Evolutionary conservation across 2,888 invertebrate species (phyloP).

Genomic region (Drosophila ezoana): DNA sequence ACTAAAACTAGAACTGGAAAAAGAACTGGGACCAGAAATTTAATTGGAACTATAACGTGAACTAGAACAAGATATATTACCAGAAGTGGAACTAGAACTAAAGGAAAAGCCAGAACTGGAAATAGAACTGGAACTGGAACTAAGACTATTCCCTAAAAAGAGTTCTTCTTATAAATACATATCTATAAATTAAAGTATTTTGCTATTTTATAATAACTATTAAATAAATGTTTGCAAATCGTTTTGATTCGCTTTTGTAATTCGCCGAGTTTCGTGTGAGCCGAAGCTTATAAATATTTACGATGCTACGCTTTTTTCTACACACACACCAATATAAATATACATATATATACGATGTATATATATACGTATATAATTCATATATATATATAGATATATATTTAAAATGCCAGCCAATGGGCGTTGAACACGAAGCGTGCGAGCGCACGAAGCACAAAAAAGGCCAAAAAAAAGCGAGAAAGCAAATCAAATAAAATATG

Average conservation of each 20-base stretch:
- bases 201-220: neutral
- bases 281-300: slow-evolving; percentile 58
- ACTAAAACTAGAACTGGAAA: no score
- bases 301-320: slow-evolving; percentile 67
- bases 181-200: no score
- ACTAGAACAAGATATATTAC: no score
- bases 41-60: no score
- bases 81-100: no score
- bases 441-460: slow-evolving; percentile 57
- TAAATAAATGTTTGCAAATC: slow-evolving; percentile 11
- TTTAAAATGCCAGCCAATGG: slow-evolving; percentile 69
- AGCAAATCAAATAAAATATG: slow-evolving; percentile 77
- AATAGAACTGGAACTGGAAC: no score
- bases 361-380: slow-evolving; percentile 33
- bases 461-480: slow-evolving; percentile 66
- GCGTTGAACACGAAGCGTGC: slow-evolving; percentile 70
- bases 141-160: no score
- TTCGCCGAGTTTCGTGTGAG: slow-evolving; percentile 24
- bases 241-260: slow-evolving; percentile 22
- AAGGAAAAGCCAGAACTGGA: no score
- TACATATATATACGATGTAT: slow-evolving; percentile 29
- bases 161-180: no score
- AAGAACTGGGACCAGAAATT: no score
- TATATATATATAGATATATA: slow-evolving; percentile 51
- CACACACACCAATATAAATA: slow-evolving; percentile 22